Evolutionary conservation across 2,888 invertebrate genomes (phyloP).

Genomic region (Synergus laeviventris): DNA sequence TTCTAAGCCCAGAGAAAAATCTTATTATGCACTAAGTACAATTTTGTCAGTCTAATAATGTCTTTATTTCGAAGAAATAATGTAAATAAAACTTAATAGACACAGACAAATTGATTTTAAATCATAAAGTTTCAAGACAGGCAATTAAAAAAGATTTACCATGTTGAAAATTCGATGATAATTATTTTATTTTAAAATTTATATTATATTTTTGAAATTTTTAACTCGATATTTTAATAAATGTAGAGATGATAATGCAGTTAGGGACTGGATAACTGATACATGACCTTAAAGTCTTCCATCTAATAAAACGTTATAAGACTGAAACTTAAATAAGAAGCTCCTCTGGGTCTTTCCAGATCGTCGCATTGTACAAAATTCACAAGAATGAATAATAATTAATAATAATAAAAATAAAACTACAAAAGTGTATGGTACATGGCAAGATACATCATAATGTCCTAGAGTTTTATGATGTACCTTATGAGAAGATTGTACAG

Average conservation of each 20-base stretch:
- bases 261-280: too few relatives aligned
- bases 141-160: too few relatives aligned
- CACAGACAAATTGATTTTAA: too few relatives aligned
- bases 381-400: conserved; percentile 7
- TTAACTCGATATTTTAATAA: too few relatives aligned
- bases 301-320: background rate
- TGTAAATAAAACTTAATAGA: background rate
- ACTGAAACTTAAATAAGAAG: background rate
- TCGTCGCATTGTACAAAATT: background rate
- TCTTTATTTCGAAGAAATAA: background rate
- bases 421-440: conserved; percentile 25
- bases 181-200: too few relatives aligned
- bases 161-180: too few relatives aligned
- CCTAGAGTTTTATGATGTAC: background rate
- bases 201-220: too few relatives aligned
- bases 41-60: conserved; percentile 5
- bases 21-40: background rate
- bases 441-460: conserved; percentile 22
- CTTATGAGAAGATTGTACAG: conserved; percentile 29
- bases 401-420: conserved; percentile 12
- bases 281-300: too few relatives aligned
- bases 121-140: too few relatives aligned
- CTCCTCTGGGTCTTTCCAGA: background rate
- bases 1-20: background rate
- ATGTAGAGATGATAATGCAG: too few relatives aligned